Evolutionary conservation across 2,797 vertebrate genomes (phyloP).

Genomic region (Pseudopleuronectes americanus): DNA sequence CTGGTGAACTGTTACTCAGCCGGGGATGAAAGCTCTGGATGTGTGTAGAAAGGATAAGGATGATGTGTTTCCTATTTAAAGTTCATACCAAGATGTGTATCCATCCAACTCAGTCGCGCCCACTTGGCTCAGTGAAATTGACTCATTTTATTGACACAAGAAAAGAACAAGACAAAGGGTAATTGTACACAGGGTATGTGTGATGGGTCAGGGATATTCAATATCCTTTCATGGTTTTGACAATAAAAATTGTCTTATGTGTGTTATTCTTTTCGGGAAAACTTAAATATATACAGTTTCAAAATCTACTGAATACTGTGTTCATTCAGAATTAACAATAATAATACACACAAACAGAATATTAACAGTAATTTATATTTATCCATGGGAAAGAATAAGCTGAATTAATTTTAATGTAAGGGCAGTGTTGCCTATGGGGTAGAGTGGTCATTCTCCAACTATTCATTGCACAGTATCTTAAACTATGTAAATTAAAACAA

Average conservation of each 20-base stretch:
- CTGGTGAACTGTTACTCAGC: conserved; percentile 6
- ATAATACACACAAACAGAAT: too few relatives aligned
- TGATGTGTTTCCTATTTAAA: conserved; percentile 23
- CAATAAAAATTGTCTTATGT: background rate
- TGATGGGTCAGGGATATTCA: background rate
- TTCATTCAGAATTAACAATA: too few relatives aligned
- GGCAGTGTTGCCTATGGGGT: too few relatives aligned
- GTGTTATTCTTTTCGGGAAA: too few relatives aligned
- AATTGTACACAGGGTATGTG: background rate
- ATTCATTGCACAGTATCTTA: too few relatives aligned
- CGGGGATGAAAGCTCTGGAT: conserved; percentile 35
- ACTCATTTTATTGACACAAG: conserved; percentile 15
- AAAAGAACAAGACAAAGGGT: background rate
- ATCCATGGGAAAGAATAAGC: too few relatives aligned
- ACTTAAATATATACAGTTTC: too few relatives aligned
- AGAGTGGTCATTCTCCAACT: too few relatives aligned
- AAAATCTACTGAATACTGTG: too few relatives aligned
- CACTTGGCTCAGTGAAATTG: conserved; percentile 7
- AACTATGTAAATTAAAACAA: too few relatives aligned
- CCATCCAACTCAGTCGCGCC: conserved; percentile 32
- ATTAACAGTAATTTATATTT: too few relatives aligned
- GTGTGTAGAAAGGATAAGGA: conserved; percentile 22
- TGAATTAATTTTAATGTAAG: too few relatives aligned
- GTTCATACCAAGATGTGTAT: conserved; percentile 17
- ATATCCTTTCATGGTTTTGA: background rate